phyloP scores from a whole-genome alignment of 1,140 invertebrate genomes.

The Aricia agestis region DNA sequence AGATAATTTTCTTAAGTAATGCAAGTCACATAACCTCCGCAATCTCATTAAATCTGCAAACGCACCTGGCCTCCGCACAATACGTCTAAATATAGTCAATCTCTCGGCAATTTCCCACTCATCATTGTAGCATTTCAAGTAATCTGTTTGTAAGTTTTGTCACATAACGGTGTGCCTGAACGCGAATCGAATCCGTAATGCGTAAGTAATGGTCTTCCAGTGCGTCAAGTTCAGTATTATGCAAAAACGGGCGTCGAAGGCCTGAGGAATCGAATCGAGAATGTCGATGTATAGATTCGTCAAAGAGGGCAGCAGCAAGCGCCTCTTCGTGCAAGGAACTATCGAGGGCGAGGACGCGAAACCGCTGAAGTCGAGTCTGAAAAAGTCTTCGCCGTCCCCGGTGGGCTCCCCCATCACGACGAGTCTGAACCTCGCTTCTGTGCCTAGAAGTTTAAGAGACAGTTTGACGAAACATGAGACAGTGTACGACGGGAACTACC shows the following conservation, averaged over 20 bases:
- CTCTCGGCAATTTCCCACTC: constrained; percentile 38
- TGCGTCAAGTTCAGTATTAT: constrained; percentile 53
- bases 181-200: constrained; percentile 66
- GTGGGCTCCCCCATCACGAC: constrained; percentile 78
- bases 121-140: constrained; percentile 33
- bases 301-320: constrained; percentile 79
- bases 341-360: constrained; percentile 78
- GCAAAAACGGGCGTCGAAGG: constrained; percentile 48
- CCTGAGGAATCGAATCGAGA: constrained; percentile 47
- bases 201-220: constrained; percentile 47
- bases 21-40: constrained; percentile 15
- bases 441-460: constrained; percentile 69
- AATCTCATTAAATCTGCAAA: constrained; percentile 24
- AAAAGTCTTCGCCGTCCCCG: constrained; percentile 64
- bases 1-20: constrained; percentile 6
- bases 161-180: constrained; percentile 51
- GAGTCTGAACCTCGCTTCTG: constrained; percentile 71
- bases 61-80: constrained; percentile 19
- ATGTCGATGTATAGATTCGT: constrained; percentile 86
- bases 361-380: constrained; percentile 75
- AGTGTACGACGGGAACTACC: constrained; percentile 71
- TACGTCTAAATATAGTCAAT: constrained; percentile 37
- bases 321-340: constrained; percentile 88
- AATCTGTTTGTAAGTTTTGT: constrained; percentile 49
- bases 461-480: constrained; percentile 64